These are phyloP conservation scores for Parazoanthus swiftii DNA, from an alignment of 92 coral and sea anemone genomes.

Conservation along the genomic window DNA sequence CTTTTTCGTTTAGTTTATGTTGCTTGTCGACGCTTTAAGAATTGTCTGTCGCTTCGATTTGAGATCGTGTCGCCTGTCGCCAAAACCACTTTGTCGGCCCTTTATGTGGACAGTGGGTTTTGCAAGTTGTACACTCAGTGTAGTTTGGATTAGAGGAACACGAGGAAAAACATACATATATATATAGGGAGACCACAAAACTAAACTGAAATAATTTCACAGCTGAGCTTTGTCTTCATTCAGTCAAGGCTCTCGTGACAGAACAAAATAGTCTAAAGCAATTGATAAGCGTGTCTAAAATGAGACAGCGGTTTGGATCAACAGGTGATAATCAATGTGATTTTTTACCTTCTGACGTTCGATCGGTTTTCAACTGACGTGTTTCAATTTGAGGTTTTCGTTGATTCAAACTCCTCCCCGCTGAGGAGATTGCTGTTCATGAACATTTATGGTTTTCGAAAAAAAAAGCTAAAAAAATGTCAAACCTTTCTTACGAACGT, in stretches of 20 bases:
- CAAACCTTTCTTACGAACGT: background rate
- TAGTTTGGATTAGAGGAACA: background rate
- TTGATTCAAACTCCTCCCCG: background rate
- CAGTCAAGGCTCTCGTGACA: constrained; percentile 10
- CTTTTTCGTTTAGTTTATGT: background rate
- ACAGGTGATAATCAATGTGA: background rate
- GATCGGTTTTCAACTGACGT: background rate
- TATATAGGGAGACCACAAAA: constrained; percentile 7
- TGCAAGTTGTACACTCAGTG: no score
- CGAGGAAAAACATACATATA: background rate
- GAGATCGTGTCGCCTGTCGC: no score
- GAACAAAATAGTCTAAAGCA: background rate
- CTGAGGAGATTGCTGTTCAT: background rate
- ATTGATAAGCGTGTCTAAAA: background rate
- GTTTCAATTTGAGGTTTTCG: background rate
- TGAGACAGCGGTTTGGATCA: constrained; percentile 9
- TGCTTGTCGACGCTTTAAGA: background rate
- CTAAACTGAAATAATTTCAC: background rate
- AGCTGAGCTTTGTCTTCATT: background rate
- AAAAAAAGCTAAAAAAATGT: background rate
- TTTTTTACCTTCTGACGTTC: no score
- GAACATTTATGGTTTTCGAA: background rate
- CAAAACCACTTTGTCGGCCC: background rate
- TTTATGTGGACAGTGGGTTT: constrained; percentile 3
- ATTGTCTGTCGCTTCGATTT: background rate